Conservation (phyloP, 92 coral and sea anemone species). For the Porites rus region DNA sequence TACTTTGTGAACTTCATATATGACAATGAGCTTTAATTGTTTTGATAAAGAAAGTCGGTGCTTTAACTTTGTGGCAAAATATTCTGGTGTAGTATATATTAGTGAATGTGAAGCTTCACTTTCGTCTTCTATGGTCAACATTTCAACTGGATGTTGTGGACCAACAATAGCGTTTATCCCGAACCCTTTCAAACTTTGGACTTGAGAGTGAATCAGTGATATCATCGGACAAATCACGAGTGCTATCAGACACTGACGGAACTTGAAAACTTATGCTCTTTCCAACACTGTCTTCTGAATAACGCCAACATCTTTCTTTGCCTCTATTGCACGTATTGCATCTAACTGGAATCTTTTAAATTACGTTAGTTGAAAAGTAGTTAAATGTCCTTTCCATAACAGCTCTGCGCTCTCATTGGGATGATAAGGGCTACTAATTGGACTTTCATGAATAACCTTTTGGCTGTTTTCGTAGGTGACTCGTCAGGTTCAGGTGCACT, state of each 20-base stretch:
- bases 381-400: slow-evolving; percentile 62
- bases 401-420: slow-evolving; percentile 7
- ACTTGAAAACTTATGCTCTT: slow-evolving; percentile 62
- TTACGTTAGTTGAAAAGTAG: slow-evolving; percentile 40
- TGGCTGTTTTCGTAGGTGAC: background rate
- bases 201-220: slow-evolving; percentile 61
- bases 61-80: slow-evolving; percentile 30
- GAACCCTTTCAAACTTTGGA: slow-evolving; percentile 22
- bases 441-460: background rate
- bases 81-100: slow-evolving; percentile 44
- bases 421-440: background rate
- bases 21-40: slow-evolving; percentile 35
- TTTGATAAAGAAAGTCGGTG: background rate
- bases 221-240: slow-evolving; percentile 60
- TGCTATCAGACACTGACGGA: slow-evolving; percentile 45
- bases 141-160: slow-evolving; percentile 20
- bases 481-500: slow-evolving; percentile 14
- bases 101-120: background rate
- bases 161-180: slow-evolving; percentile 52
- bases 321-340: slow-evolving; percentile 48
- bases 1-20: slow-evolving; percentile 59
- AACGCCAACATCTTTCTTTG: slow-evolving; percentile 44
- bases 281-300: slow-evolving; percentile 66
- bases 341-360: slow-evolving; percentile 49
- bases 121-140: background rate